Evolutionary conservation across 2,888 invertebrate species (phyloP), one percentile per base, ranked within the genome.

Genomic region (Spisula subtruncata): DNA sequence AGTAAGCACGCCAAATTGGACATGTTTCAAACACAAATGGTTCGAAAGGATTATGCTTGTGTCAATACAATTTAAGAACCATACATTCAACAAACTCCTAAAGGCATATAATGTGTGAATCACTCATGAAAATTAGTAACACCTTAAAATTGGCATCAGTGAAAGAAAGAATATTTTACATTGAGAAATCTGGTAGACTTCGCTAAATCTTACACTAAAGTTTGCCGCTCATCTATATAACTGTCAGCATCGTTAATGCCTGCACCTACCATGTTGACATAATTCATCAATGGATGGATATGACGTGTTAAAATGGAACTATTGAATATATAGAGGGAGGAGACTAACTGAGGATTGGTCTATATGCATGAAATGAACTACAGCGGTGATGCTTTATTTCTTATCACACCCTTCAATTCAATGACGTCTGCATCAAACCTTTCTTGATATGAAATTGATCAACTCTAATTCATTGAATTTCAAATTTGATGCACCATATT

Each of bases 381-480:
- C 41, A 5, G 41, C 2, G 41, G 41, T 41, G 41, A 41, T 41
- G 2, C 8, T 8, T 41, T 41, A 41, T 41, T 41, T 41, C 41
- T 41, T 41, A 5, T n/a, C n/a, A n/a, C n/a, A n/a, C n/a, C n/a
- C n/a, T n/a, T 66, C n/a, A 6, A 25, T 66, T 10, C 25, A 25
- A 66, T n/a, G n/a, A 8, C 12, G 2, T 25, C 5, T 25, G 60
- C 12, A 66, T 25, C 60, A 1, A n/a, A 66, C 60, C 2, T 25
- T 66, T 66, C 60, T 66, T 25, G 25, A 66, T 10, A 66, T 66
- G 60, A n/a, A 25, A 25, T 25, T 66, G 10, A 66, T 66, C 25
- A 66, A 66, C 25, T n/a, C 25, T 66, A 66, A 66, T 66, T 25
- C 60, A 66, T 51, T 66, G 60, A 25, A 66, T 25, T 66, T 66